These are phyloP conservation scores for Pocillopora verrucosa DNA, from an alignment of 64 coral and sea anemone genomes.

Conservation along the genomic window DNA sequence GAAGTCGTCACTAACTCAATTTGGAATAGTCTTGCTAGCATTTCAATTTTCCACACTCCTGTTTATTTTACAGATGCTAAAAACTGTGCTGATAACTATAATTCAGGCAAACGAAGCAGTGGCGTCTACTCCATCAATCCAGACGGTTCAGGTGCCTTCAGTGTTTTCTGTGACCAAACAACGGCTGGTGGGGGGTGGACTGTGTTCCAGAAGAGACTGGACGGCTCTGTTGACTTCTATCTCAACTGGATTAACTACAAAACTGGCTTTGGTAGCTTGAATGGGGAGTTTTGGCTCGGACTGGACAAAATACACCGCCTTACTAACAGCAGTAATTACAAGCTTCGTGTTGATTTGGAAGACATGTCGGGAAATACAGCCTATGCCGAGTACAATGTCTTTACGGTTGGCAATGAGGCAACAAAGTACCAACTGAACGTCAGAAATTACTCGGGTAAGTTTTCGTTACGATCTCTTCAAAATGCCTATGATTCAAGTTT, in stretches of 20 bases:
- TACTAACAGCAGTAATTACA: background rate
- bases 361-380: background rate
- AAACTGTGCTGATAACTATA: background rate
- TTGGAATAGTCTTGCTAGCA: too few species aligned
- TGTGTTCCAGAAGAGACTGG: too few species aligned
- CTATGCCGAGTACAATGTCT: background rate
- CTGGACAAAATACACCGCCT: background rate
- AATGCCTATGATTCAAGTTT: too few species aligned
- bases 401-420: background rate
- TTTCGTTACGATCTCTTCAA: background rate
- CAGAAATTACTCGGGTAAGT: background rate
- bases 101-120: background rate
- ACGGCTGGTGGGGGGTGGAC: too few species aligned
- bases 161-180: background rate
- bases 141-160: background rate
- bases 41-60: too few species aligned
- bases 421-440: background rate
- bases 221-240: background rate
- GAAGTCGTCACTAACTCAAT: too few species aligned
- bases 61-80: too few species aligned
- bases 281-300: background rate
- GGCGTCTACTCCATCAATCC: background rate
- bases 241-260: background rate
- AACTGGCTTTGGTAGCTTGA: background rate
- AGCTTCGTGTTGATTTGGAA: background rate